These are phyloP conservation scores for Paralichthys olivaceus DNA, from an alignment of 2,113 vertebrate species.

Conservation along the genomic window DNA sequence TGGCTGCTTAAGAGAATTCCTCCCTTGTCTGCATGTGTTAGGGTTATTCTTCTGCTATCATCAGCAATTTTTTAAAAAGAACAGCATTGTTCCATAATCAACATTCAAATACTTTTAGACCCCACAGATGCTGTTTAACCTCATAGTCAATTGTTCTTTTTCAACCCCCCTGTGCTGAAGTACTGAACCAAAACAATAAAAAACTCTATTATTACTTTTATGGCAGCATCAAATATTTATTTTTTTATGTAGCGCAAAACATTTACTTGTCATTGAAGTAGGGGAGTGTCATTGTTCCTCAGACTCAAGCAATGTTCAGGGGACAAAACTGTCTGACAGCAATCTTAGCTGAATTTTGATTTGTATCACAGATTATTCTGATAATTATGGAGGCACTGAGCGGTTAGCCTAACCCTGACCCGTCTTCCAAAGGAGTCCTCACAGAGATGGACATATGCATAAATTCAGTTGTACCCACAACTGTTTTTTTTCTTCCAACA, in stretches of 20 bases:
- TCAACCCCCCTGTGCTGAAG: neutral
- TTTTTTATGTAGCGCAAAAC: conserved; percentile 2
- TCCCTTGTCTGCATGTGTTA: neutral
- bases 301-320: conserved; percentile 12
- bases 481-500: conserved; percentile 29
- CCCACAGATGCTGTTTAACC: neutral
- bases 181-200: conserved; percentile 8
- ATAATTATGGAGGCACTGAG: conserved; percentile 59
- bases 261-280: conserved; percentile 35
- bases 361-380: conserved; percentile 62
- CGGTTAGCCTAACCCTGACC: neutral
- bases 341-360: conserved; percentile 64
- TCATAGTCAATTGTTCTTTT: conserved; percentile 24
- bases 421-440: conserved; percentile 56
- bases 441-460: conserved; percentile 29
- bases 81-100: neutral
- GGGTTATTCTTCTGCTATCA: neutral
- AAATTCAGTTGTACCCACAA: conserved; percentile 32
- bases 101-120: neutral
- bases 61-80: neutral
- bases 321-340: conserved; percentile 49
- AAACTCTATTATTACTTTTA: conserved; percentile 13
- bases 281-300: conserved; percentile 58
- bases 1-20: neutral
- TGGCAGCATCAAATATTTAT: conserved; percentile 28